Conservation (phyloP, 2,888 invertebrate genomes). For the Odontocolon sp. region DNA sequence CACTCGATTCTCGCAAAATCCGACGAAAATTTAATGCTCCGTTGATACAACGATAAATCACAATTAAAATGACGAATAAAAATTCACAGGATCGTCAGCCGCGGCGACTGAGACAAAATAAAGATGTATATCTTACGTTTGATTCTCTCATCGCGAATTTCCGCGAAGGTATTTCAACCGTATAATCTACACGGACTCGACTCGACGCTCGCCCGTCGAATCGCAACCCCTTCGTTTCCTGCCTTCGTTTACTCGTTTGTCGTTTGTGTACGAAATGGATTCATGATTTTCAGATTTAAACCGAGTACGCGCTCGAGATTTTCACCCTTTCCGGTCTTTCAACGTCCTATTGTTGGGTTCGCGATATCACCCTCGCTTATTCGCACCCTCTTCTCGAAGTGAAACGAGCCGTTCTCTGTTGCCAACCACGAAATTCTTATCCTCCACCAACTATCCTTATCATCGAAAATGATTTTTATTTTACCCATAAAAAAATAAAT, state of each 20-base stretch:
- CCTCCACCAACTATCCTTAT: constrained; percentile 8
- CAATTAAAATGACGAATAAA: constrained; percentile 41
- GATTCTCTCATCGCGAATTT: constrained; percentile 21
- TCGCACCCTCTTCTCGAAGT: constrained; percentile 39
- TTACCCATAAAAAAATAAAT: background rate
- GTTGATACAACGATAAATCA: background rate
- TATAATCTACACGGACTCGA: constrained; percentile 53
- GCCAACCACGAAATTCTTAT: constrained; percentile 48
- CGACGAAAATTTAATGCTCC: background rate
- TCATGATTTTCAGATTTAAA: constrained; percentile 58
- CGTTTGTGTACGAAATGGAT: constrained; percentile 31
- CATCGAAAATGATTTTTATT: background rate
- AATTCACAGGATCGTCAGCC: constrained; percentile 42
- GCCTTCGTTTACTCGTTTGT: constrained; percentile 58
- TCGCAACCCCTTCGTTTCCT: constrained; percentile 28
- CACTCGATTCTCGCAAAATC: background rate
- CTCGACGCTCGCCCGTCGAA: constrained; percentile 40
- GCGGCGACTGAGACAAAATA: too few species aligned
- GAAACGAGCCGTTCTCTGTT: constrained; percentile 35
- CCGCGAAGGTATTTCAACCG: constrained; percentile 33
- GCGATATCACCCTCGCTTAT: constrained; percentile 25
- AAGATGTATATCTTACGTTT: too few species aligned
- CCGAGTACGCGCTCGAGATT: constrained; percentile 52
- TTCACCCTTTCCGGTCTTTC: constrained; percentile 57
- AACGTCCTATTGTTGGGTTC: constrained; percentile 56